Base-by-base conservation (phyloP, 2,113 vertebrate genomes). In the Marcusenius ussheri region DNA sequence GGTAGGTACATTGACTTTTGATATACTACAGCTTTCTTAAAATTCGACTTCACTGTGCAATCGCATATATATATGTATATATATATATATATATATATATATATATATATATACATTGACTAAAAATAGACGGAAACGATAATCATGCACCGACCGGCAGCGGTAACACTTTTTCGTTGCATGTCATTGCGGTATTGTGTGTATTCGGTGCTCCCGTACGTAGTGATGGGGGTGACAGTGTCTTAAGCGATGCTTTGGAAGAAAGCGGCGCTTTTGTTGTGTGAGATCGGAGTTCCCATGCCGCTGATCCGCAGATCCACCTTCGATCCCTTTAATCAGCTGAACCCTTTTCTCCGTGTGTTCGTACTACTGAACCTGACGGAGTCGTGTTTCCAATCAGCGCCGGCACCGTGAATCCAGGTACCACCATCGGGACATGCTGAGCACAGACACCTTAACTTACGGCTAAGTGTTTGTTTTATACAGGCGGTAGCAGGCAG, bases 1-100 rank as follows among this genome's bases (percentile, higher is more conserved):
- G 96, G 96, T 97, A 94, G 89, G 93, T 90, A 93, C 87, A 35
- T 39, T 27, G 42, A 83, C 3, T 90, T 88, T 47, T 86, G 50
- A 88, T 70, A 24, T 83, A 80, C 84, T 45, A 15, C 49, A 89
- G 62, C 70, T 70, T 70, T 31, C 62, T 31, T 70, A 70, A 88
- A 10, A 31, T 83, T 50, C 3, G 11, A 35, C 80, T 77, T 21
- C 35, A 42, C 19, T 89, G 35, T 77, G 15, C 17, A 77, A 77
- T 39, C 13, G 5, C 31, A 19, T 77, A 39, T 42, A 77, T 77
- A 39, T 42, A 77, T 77, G n/a, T n/a, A n/a, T n/a, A n/a, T n/a
- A n/a, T n/a, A n/a, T n/a, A n/a, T n/a, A n/a, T n/a, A n/a, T n/a
- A n/a, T n/a, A n/a, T n/a, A n/a, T n/a, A n/a, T n/a, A n/a, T n/a